Evolutionary conservation across 2,113 vertebrate genomes (phyloP), one percentile per base, ranked within the genome.

Genomic region (Thamnophis sirtalis): DNA sequence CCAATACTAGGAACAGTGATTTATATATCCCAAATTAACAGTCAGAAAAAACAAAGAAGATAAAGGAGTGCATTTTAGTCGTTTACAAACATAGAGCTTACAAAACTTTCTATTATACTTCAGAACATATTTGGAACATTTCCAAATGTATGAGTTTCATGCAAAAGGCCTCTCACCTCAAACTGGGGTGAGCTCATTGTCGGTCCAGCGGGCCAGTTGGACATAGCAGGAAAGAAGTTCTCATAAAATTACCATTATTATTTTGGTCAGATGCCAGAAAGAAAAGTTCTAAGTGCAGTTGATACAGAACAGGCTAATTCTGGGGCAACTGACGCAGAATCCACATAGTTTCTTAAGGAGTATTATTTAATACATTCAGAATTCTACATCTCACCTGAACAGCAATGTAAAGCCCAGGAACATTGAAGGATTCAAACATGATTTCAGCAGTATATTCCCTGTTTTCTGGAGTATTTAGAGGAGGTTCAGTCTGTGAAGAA

Each of bases 381-480:
- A 38, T 7, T 68, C 6, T 49, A 63, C n/a, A 85, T 68, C 96
- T 96, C 96, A 99, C 99, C 99, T 99, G 99, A 95, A 99, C 99
- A 93, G 99, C 99, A 89, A 99, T 99, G 97, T 99, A 99, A 92
- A 99, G 98, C 63, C 99, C 99, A 11, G 99, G 99, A 86, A 99
- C 98, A 9, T 99, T 99, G 97, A 99, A 99, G 90, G 99, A 99
- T 97, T 99, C 99, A 0, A 99, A 99, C 99, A 99, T 99, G 97
- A 99, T 99, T 98, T 99, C 99, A 63, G 99, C 99, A 86, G 99
- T 99, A 97, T 99, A 99, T 97, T 99, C 99, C 95, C 99, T 98
- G 95, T 99, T 99, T 97, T 99, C 99, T 84, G 99, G 99, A 91
- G 99, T 99, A 98, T 99, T 99, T 95, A 99, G 96, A 88, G 99